Percentiles rank a stretch among this genome's conserved stretches.
phyloP scores from a whole-genome alignment of 2,888 invertebrate genomes.

The Drosophila greeni region DNA sequence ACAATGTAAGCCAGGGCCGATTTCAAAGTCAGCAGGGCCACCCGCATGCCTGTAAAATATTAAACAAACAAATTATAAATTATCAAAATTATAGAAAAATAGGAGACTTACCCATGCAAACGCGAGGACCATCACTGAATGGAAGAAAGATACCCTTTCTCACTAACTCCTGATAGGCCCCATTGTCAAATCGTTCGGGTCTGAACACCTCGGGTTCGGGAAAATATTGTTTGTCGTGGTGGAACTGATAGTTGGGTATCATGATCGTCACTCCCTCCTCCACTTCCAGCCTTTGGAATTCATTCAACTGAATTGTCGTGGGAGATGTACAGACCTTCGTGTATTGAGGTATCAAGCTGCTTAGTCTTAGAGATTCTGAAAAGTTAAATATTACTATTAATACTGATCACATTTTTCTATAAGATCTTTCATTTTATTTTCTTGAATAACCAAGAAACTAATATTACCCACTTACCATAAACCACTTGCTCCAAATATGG shows the following conservation, averaged over 20 bases:
- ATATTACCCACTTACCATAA: slow-evolving; percentile 56
- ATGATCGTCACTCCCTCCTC: slow-evolving; percentile 68
- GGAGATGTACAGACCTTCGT: slow-evolving; percentile 66
- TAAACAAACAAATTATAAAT: not conserved
- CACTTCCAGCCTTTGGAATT: slow-evolving; percentile 52
- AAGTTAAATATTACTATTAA: not conserved
- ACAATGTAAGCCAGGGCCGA: slow-evolving; percentile 62
- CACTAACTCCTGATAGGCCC: slow-evolving; percentile 55
- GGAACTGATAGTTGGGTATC: slow-evolving; percentile 76
- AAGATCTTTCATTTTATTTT: no score
- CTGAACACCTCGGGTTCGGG: slow-evolving; percentile 62
- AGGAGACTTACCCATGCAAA: slow-evolving; percentile 67
- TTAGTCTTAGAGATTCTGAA: slow-evolving; percentile 70
- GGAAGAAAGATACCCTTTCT: slow-evolving; percentile 71
- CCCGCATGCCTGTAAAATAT: slow-evolving; percentile 52
- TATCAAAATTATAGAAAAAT: not conserved
- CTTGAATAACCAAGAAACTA: no score
- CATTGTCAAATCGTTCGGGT: slow-evolving; percentile 74
- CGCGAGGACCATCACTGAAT: slow-evolving; percentile 76
- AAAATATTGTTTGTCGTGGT: slow-evolving; percentile 70
- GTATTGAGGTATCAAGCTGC: slow-evolving; percentile 61
- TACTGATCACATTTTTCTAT: not conserved
- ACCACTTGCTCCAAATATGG: slow-evolving; percentile 75
- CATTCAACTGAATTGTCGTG: slow-evolving; percentile 55
- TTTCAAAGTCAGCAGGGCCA: slow-evolving; percentile 66